A percentile compares a stretch with the other conserved stretches of the same genome.
These are phyloP conservation scores for Oreocharis arfaki DNA, from an alignment of 2,113 vertebrate species.

Conservation along the genomic window DNA sequence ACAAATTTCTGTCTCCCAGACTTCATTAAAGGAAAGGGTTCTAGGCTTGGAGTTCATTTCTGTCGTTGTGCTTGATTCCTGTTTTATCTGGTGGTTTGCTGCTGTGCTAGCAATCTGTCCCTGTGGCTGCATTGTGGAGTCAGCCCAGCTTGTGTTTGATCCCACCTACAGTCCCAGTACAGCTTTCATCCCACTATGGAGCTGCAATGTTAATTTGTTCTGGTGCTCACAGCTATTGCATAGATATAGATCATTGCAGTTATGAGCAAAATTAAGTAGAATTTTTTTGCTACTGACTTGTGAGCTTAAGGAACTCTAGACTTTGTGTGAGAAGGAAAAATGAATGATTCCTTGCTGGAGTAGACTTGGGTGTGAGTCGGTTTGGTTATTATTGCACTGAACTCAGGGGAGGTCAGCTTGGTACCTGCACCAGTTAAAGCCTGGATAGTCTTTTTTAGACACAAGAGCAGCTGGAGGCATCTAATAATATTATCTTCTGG, in stretches of 20 bases:
- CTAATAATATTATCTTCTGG: not conserved
- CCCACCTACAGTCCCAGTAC: too few species aligned
- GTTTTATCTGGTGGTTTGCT: not conserved
- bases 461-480: not conserved
- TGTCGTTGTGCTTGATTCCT: not conserved
- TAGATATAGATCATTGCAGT: too few species aligned
- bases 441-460: not conserved
- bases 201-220: not conserved
- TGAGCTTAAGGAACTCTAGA: not conserved
- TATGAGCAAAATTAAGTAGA: not conserved
- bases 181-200: not conserved
- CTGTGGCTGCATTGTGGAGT: accelerated
- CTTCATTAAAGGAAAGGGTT: not conserved
- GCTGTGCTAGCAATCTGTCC: not conserved
- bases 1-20: not conserved
- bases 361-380: not conserved
- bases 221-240: not conserved
- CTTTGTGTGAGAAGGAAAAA: not conserved
- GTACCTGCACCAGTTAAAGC: not conserved
- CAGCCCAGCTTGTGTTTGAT: not conserved
- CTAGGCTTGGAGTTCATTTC: not conserved
- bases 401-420: not conserved
- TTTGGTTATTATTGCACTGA: not conserved
- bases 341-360: not conserved
- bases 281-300: not conserved